Evolutionary conservation across 2,797 vertebrate genomes (phyloP).

Genomic region (Malacoctenus gilli): DNA sequence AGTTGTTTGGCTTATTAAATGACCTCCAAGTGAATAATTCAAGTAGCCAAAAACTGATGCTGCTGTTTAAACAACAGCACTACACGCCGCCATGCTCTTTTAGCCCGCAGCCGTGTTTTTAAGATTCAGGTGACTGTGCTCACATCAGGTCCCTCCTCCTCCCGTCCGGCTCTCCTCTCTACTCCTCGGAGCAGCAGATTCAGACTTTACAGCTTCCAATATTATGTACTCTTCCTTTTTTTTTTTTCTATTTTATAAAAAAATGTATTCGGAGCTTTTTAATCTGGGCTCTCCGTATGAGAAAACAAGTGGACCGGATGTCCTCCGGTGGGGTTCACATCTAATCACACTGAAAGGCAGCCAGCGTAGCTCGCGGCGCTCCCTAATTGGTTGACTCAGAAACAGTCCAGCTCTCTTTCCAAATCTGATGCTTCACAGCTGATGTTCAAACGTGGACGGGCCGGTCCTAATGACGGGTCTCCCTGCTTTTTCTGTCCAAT

Average conservation of each 20-base stretch:
- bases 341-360: conserved; percentile 67
- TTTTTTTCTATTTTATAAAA: background rate
- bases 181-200: conserved; percentile 37
- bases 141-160: conserved; percentile 9
- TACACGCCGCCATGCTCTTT: conserved; percentile 16
- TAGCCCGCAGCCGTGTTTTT: conserved; percentile 39
- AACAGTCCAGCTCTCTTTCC: conserved; percentile 59
- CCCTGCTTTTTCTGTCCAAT: conserved; percentile 47
- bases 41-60: conserved; percentile 21
- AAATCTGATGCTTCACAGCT: conserved; percentile 59
- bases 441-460: conserved; percentile 45
- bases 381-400: conserved; percentile 70
- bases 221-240: too few species aligned
- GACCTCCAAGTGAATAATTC: conserved; percentile 27
- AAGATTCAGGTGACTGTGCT: conserved; percentile 34
- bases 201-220: conserved; percentile 38
- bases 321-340: conserved; percentile 65
- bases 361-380: conserved; percentile 57
- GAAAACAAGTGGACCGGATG: conserved; percentile 52
- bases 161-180: conserved; percentile 26
- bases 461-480: conserved; percentile 45
- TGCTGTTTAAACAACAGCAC: conserved; percentile 25
- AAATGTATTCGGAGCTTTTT: conserved; percentile 45
- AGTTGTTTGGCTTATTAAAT: conserved; percentile 28
- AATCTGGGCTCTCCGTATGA: conserved; percentile 49